Evolutionary conservation across 2,797 vertebrate species (phyloP).

Genomic region (Takifugu ocellatus): DNA sequence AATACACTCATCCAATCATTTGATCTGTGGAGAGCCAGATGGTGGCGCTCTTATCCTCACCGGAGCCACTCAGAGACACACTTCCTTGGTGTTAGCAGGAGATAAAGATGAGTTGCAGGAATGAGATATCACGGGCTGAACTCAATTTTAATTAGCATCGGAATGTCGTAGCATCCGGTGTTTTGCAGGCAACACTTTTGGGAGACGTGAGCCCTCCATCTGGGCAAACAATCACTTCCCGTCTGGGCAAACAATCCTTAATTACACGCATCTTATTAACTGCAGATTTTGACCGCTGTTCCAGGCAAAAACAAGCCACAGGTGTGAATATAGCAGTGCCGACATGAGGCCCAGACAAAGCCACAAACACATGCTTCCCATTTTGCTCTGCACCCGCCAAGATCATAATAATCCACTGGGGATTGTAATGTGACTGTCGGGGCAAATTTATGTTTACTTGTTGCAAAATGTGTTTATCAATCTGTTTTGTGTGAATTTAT

Average conservation of each 20-base stretch:
- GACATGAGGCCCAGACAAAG: constrained; percentile 4
- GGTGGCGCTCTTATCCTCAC: constrained; percentile 37
- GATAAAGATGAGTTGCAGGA: constrained; percentile 59
- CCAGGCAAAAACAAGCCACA: constrained; percentile 52
- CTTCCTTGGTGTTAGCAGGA: constrained; percentile 56
- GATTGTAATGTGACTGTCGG: background rate
- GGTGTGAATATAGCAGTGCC: constrained; percentile 35
- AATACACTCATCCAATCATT: constrained; percentile 7
- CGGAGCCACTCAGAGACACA: constrained; percentile 54
- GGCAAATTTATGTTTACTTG: background rate
- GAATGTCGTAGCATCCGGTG: constrained; percentile 40
- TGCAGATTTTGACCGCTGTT: constrained; percentile 49
- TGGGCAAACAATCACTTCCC: constrained; percentile 65
- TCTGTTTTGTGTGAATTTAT: no score
- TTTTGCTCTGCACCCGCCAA: constrained; percentile 10
- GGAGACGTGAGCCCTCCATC: constrained; percentile 50
- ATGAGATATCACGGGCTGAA: constrained; percentile 59
- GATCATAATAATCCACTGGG: constrained; percentile 6
- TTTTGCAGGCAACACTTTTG: constrained; percentile 52
- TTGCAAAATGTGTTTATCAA: background rate
- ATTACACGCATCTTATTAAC: constrained; percentile 70
- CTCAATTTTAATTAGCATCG: constrained; percentile 67
- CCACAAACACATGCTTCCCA: constrained; percentile 3
- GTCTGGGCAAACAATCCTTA: constrained; percentile 71
- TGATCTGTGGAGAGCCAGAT: constrained; percentile 54